Conservation (phyloP, 2,888 invertebrate species). For the Harmothoe impar region DNA sequence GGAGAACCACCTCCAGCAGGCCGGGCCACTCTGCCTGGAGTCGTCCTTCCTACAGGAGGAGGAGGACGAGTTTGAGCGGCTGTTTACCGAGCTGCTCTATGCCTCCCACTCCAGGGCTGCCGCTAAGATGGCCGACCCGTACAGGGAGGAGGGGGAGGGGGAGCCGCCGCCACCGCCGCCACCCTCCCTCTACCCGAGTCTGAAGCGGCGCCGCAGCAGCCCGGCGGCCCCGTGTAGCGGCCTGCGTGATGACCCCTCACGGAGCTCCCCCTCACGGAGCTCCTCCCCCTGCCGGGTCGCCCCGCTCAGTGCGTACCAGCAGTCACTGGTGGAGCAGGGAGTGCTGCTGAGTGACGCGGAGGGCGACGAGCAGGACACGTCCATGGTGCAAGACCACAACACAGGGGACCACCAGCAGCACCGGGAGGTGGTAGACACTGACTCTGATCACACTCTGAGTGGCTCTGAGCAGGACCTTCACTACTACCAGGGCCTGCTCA, state of each 20-base stretch:
- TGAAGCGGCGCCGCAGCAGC: conserved; percentile 29
- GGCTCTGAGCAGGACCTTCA: neutral
- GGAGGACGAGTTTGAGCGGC: conserved; percentile 61
- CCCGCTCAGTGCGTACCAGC: neutral
- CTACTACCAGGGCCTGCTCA: neutral
- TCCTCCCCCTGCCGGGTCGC: neutral
- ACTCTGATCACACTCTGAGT: neutral
- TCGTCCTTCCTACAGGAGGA: conserved; percentile 64
- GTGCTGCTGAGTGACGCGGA: neutral
- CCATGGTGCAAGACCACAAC: neutral
- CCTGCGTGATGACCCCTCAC: neutral
- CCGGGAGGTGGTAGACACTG: neutral
- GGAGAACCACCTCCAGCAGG: conserved; percentile 52
- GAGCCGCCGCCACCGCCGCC: conserved; percentile 26
- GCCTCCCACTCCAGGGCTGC: conserved; percentile 56
- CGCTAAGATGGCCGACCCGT: conserved; percentile 41
- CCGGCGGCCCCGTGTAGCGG: neutral
- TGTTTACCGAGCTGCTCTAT: conserved; percentile 58
- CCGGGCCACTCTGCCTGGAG: neutral
- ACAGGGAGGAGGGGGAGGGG: neutral
- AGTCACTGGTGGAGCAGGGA: conserved; percentile 11
- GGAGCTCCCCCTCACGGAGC: neutral
- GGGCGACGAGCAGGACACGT: neutral
- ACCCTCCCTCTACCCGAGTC: neutral
- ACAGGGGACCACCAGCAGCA: neutral